Percentiles rank a stretch among this genome's conserved stretches.
Evolutionary conservation across 2,113 vertebrate species (phyloP).

Genomic region (Muscicapa adusta): DNA sequence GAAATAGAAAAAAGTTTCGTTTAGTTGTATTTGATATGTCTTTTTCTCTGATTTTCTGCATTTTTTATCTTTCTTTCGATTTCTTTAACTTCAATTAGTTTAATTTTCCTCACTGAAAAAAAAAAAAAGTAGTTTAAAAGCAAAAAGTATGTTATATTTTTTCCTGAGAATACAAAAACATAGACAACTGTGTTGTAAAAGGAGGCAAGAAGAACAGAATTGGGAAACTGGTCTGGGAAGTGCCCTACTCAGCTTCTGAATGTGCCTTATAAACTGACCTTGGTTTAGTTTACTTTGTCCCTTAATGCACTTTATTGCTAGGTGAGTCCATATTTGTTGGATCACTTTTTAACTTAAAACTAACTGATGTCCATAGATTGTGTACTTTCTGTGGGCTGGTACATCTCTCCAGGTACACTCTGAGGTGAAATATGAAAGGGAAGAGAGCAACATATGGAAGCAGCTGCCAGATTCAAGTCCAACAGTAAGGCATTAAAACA

Average conservation of each 20-base stretch:
- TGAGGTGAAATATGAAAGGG: not conserved
- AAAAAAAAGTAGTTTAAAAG: not conserved
- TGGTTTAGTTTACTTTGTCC: not conserved
- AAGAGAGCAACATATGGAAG: not conserved
- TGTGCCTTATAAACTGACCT: not conserved
- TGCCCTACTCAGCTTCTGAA: not conserved
- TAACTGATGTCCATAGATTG: fast-evolving
- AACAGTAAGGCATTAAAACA: not conserved
- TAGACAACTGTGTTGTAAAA: not conserved
- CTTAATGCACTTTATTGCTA: not conserved
- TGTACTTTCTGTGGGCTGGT: not conserved
- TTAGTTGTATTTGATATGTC: not conserved
- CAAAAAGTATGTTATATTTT: not conserved
- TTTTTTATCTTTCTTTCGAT: not conserved
- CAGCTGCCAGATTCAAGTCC: not conserved
- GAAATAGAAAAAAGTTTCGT: not conserved
- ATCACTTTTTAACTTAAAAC: not conserved
- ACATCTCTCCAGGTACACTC: not conserved
- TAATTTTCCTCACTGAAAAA: not conserved
- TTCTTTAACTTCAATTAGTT: not conserved
- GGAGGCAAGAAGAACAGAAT: not conserved
- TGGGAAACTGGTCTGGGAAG: not conserved
- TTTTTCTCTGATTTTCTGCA: not conserved
- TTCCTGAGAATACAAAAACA: not conserved
- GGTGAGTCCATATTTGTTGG: not conserved